Base-by-base conservation (phyloP, 2,888 invertebrate species). In the Brassicogethes aeneus region DNA sequence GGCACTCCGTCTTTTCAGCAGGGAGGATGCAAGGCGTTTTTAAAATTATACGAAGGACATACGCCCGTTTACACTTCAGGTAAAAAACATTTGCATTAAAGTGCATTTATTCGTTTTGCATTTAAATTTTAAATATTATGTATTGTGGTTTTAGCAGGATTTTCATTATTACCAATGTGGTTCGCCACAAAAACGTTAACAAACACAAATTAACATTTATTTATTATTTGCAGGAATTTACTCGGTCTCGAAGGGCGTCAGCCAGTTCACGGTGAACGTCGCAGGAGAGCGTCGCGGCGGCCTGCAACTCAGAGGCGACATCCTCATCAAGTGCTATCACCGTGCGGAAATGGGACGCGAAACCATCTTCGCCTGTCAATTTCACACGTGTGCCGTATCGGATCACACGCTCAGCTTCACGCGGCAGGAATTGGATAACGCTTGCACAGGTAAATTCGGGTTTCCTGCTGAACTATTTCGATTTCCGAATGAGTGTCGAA, bases 311-410 rank as follows among this genome's bases (percentile, higher is more conserved):
- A 77, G 91, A 38, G 93, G 94, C 10, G 94, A 94, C 70, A 85
- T 94, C 52, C 75, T 93, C 45, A 80, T 94, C 58, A 91, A 92
- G 66, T 92, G 92, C 65, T 93, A 91, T 74, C 82, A 89, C 57
- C 76, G 87, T 2, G 69, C 60, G 15, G 62, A 63, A 31, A 52
- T 55, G 17, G 74, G 73, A 46, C 71, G 77, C 32, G 82, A 82
- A 55, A 76, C 85, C n/a, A 78, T 90, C 53, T 90, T 89, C 72
- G 81, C 85, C 37, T 83, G 85, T 64, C 88, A 94, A 79, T 92
- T 94, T 73, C 93, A 94, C 74, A 93, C 94, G 2, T 93, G 93
- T 71, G 91, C 92, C 39, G 84, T 93, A 50, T 78, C 86, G 35
- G 85, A 88, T 64, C 82, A 86, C 69, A 84, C 85, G 45, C 77